Evolutionary conservation across 2,797 vertebrate species (phyloP).

Genomic region (Bradypus variegatus): DNA sequence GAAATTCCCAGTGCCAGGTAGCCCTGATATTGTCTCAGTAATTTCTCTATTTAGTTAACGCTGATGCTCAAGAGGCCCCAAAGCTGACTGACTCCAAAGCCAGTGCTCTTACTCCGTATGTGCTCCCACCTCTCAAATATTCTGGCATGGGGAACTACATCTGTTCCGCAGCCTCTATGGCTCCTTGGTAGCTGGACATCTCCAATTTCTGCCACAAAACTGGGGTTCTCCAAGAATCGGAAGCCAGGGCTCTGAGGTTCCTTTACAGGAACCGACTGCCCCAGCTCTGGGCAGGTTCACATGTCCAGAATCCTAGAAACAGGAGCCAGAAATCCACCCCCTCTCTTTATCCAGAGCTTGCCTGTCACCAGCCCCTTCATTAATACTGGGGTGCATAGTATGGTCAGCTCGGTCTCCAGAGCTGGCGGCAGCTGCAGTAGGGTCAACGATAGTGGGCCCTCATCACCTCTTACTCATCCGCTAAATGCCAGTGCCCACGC

Average conservation of each 20-base stretch:
- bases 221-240: background rate
- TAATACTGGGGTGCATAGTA: background rate
- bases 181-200: background rate
- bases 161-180: background rate
- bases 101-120: background rate
- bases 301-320: background rate
- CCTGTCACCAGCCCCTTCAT: background rate
- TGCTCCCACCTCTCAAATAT: background rate
- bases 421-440: background rate
- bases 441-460: background rate
- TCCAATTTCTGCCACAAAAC: background rate
- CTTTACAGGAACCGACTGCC: background rate
- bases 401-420: background rate
- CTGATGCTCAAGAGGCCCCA: background rate
- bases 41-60: background rate
- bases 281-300: background rate
- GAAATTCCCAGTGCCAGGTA: background rate
- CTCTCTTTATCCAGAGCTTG: background rate
- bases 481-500: fast-evolving
- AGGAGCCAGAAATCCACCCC: background rate
- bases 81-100: background rate
- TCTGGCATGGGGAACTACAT: background rate
- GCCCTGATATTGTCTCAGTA: background rate
- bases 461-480: background rate
- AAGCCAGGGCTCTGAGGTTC: background rate